Evolutionary conservation across 2,113 vertebrate species (phyloP).

Genomic region (Pluvialis apricaria): DNA sequence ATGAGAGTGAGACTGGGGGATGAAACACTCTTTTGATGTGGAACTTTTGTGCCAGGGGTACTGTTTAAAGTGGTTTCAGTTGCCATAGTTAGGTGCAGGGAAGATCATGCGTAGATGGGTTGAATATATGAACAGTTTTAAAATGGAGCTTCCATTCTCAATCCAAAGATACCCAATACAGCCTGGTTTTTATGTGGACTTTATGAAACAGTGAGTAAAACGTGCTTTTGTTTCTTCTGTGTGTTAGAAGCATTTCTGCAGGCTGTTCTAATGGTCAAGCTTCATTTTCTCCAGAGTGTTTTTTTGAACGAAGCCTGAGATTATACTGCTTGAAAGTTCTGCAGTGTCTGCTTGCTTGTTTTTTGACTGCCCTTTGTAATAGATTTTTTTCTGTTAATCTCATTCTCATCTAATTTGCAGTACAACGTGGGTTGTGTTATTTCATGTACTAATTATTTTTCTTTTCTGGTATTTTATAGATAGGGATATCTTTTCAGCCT

Average conservation of each 20-base stretch:
- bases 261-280: neutral
- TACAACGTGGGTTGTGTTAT: neutral
- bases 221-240: neutral
- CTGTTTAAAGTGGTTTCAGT: neutral
- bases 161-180: neutral
- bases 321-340: neutral
- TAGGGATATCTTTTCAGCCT: slow-evolving; percentile 89
- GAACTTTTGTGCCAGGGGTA: neutral
- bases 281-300: neutral
- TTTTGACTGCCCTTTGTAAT: neutral
- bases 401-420: neutral
- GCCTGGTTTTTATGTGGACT: neutral
- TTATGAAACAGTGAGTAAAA: neutral
- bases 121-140: neutral
- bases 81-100: neutral
- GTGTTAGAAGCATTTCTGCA: neutral
- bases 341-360: neutral
- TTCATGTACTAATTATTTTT: neutral
- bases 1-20: neutral
- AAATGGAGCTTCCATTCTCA: neutral
- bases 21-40: neutral
- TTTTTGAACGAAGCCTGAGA: neutral
- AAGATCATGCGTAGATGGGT: neutral
- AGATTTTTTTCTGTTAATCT: neutral
- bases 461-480: slow-evolving; percentile 70